These are phyloP conservation scores for Ptychochromis oligacanthus DNA, from an alignment of 2,113 vertebrate genomes.

Conservation along the genomic window DNA sequence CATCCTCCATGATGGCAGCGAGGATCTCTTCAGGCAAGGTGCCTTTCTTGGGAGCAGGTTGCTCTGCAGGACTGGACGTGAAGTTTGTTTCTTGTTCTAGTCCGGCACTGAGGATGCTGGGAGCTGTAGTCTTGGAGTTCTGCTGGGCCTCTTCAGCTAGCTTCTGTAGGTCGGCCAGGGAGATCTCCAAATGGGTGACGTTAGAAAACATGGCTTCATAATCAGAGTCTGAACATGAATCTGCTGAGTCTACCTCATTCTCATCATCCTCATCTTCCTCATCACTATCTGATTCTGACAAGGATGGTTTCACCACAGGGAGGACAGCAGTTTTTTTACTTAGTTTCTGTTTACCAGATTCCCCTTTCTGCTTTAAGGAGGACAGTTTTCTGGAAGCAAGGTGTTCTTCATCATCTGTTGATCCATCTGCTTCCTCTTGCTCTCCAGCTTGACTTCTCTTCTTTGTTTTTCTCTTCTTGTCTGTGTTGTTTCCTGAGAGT, in stretches of 20 bases:
- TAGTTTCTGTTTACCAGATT: neutral
- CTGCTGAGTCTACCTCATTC: constrained; percentile 54
- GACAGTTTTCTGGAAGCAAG: constrained; percentile 61
- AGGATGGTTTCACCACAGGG: neutral
- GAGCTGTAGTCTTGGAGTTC: neutral
- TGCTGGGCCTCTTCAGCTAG: constrained; percentile 70
- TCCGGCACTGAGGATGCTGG: neutral
- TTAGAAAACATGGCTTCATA: constrained; percentile 87
- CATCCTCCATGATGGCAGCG: constrained; percentile 82
- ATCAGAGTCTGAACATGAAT: constrained; percentile 75
- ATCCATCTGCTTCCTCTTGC: constrained; percentile 34
- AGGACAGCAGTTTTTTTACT: neutral
- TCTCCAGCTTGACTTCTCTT: constrained; percentile 8
- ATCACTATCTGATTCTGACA: constrained; percentile 22
- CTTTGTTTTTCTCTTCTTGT: constrained; percentile 11
- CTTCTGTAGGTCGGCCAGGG: constrained; percentile 84
- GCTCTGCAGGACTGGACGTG: neutral
- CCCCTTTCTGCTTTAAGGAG: neutral
- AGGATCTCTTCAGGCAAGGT: constrained; percentile 87
- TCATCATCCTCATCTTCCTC: constrained; percentile 18
- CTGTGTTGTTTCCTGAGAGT: neutral
- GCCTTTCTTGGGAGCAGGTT: constrained; percentile 47
- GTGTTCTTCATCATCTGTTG: constrained; percentile 85
- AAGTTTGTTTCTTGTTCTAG: neutral
- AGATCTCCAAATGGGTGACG: constrained; percentile 81